Evolutionary conservation across 2,113 vertebrate species (phyloP), one percentile per base, ranked within the genome.

Genomic region (Micromys minutus): DNA sequence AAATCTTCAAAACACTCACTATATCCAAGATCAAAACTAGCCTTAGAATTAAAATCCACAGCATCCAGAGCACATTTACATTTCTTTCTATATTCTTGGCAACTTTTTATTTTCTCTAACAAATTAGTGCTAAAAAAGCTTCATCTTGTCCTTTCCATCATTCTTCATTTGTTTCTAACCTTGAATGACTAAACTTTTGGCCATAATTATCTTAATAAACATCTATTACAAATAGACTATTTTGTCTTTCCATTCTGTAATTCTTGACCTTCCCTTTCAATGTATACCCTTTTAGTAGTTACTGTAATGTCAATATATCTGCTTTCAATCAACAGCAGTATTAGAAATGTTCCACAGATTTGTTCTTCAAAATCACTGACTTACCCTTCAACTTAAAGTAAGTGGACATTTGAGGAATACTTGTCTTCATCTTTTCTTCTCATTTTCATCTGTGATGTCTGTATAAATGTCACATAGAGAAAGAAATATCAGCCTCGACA

Each of bases 261-360:
- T 36, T 87, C 86, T 86, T n/a, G 0, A 75, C 39, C 26, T 94
- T 95, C 81, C 42, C 65, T 93, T 84, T 92, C n/a, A 65, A 19
- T 72, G 21, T 26, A 95, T 87, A 61, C 16, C 17, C 21, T 87
- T 85, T 52, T 88, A 52, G 45, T 57, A 89, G 75, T 26, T 34
- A 84, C n/a, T 47, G 11, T 42, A 59, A 42, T 11, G 4, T 61
- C 83, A 19, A 9, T 65, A 11, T 1, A 13, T 61, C n/a, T 0
- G 1, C 9, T 75, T 93, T 89, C 67, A 12, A 65, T 45, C 16
- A 52, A 59, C 59, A 63, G 3, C 67, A 55, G 10, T 67, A 76
- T 50, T 5, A 72, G 24, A 92, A 92, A 59, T 42, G 47, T 84
- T 16, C 61, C 50, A 47, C 4, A 87, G 1, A 3, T 26, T 34